Evolutionary conservation across 37 sponge, comb jelly and placozoan genomes (phyloP).

Genomic region (Diacarnus erythraeanus): DNA sequence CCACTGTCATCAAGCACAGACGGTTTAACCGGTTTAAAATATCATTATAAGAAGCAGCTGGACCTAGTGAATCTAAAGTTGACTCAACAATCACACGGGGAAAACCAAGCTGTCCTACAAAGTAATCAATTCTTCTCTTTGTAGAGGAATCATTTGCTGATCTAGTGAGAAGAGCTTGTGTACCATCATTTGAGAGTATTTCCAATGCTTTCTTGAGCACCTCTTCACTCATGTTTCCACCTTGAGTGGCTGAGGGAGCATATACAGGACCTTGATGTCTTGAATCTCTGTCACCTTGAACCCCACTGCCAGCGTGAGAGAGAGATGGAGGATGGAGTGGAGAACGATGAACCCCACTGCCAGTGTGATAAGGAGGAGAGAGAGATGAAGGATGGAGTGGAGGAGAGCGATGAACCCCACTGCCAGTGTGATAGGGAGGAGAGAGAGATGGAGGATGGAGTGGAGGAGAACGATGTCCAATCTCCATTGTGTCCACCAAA

Average conservation of each 20-base stretch:
- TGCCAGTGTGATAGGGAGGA: not conserved
- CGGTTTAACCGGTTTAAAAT: constrained; percentile 24
- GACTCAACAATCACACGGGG: constrained; percentile 33
- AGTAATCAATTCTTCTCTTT: constrained; percentile 32
- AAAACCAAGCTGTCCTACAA: constrained; percentile 30
- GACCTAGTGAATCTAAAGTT: constrained; percentile 45
- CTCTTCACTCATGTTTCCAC: not conserved
- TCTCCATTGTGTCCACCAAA: not conserved
- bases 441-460: not conserved
- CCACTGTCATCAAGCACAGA: not conserved
- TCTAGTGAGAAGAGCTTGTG: not conserved
- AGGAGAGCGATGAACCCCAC: too few relatives aligned
- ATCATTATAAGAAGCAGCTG: constrained; percentile 42
- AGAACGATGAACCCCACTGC: too few relatives aligned
- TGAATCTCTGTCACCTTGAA: too few relatives aligned
- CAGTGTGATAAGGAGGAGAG: too few relatives aligned
- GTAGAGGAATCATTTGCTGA: not conserved
- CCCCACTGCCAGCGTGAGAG: too few relatives aligned
- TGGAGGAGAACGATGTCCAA: not conserved
- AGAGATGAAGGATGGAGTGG: too few relatives aligned
- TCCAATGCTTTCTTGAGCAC: not conserved
- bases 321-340: too few relatives aligned
- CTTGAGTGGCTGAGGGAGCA: too few relatives aligned
- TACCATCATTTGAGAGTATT: too few relatives aligned
- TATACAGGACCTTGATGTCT: too few relatives aligned